Conservation (phyloP, 2,888 invertebrate genomes). For the Campoplex capitator region DNA sequence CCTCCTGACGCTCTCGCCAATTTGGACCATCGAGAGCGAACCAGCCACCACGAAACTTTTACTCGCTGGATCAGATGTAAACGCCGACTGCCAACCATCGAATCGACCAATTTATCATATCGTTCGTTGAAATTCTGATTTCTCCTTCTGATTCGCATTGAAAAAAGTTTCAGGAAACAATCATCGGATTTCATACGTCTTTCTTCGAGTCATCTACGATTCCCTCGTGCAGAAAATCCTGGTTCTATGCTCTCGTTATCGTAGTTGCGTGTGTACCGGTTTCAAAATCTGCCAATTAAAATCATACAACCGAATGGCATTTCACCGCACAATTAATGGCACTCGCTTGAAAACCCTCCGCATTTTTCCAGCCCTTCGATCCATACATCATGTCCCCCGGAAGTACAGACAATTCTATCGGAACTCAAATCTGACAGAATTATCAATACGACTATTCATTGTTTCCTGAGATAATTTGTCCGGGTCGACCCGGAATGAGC, state of each 20-base stretch:
- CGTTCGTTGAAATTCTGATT: background rate
- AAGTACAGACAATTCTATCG: background rate
- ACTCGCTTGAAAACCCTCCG: background rate
- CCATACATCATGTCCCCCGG: background rate
- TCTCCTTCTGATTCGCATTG: background rate
- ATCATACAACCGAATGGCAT: background rate
- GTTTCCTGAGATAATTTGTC: background rate
- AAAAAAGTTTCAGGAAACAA: background rate
- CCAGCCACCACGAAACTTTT: conserved; percentile 27
- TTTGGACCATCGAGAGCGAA: conserved; percentile 8
- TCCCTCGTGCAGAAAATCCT: background rate
- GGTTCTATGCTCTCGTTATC: background rate
- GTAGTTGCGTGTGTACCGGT: background rate
- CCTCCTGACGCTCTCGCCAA: conserved; percentile 14
- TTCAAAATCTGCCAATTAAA: background rate
- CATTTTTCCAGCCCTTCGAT: background rate
- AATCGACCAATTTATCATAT: background rate
- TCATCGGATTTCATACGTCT: background rate
- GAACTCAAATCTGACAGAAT: background rate
- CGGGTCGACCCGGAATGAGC: background rate
- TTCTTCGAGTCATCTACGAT: background rate
- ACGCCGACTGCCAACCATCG: background rate
- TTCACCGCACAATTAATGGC: background rate
- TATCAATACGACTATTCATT: background rate
- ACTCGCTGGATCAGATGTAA: background rate